These are phyloP conservation scores for Cisticola juncidis DNA, from an alignment of 2,113 vertebrate genomes.

Conservation along the genomic window DNA sequence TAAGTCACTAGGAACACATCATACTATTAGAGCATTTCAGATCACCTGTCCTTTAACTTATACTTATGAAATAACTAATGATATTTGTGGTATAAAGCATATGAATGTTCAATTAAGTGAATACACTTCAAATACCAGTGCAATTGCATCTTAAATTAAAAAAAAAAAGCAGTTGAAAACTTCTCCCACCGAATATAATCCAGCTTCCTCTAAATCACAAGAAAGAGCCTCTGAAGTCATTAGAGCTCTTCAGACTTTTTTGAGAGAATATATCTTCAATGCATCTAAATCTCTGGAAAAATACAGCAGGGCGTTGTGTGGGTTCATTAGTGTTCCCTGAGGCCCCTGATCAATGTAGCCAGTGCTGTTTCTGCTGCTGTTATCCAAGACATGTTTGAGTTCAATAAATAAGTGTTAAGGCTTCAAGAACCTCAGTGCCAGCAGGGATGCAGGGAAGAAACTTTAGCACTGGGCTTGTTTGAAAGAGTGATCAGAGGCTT, in stretches of 20 bases:
- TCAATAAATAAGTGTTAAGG: not conserved
- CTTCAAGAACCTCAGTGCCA: not conserved
- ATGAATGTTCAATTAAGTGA: not conserved
- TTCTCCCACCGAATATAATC: not conserved
- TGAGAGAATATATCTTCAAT: not conserved
- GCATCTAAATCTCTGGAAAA: not conserved
- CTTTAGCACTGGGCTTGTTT: not conserved
- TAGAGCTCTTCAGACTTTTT: not conserved
- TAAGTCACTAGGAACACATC: not conserved
- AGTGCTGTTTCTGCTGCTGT: not conserved
- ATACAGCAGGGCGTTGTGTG: rapidly evolving
- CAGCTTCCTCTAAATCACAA: not conserved
- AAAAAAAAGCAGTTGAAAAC: not conserved
- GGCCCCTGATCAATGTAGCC: not conserved
- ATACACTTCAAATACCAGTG: not conserved
- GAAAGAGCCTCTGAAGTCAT: not conserved
- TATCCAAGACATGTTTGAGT: not conserved
- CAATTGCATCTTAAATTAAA: not conserved
- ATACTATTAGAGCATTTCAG: not conserved
- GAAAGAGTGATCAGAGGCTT: not conserved
- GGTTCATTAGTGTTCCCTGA: not conserved
- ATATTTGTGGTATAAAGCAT: not conserved
- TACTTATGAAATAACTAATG: not conserved
- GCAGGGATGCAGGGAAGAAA: not conserved
- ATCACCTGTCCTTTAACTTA: not conserved